Evolutionary conservation across 2,888 invertebrate species (phyloP).

Genomic region (Synanthedon formicaeformis): DNA sequence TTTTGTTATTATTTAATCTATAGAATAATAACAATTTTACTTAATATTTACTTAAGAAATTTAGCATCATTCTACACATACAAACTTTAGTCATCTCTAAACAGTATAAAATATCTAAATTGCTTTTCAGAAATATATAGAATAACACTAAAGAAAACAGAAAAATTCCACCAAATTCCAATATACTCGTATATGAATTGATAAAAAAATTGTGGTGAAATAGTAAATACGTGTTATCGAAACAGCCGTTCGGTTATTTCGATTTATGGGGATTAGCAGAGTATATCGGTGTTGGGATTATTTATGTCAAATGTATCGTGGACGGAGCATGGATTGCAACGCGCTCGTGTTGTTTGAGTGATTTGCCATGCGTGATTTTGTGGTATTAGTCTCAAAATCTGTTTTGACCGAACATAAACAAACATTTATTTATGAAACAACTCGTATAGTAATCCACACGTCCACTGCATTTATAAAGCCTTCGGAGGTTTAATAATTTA

Average conservation of each 20-base stretch:
- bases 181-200: not conserved
- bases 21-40: too few relatives aligned
- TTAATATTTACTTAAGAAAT: too few relatives aligned
- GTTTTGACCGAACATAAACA: not conserved
- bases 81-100: too few relatives aligned
- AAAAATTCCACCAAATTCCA: not conserved
- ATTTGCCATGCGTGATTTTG: not conserved
- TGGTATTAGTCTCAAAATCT: not conserved
- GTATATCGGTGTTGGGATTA: not conserved
- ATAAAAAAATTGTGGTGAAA: not conserved
- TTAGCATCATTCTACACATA: too few relatives aligned
- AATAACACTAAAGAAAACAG: not conserved
- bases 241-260: constrained; percentile 26
- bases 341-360: not conserved
- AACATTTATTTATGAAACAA: too few relatives aligned
- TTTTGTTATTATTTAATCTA: too few relatives aligned
- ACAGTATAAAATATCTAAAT: too few relatives aligned
- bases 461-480: too few relatives aligned
- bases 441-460: too few relatives aligned
- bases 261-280: constrained; percentile 40
- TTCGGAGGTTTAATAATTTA: too few relatives aligned
- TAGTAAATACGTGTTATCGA: constrained; percentile 29
- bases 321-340: not conserved
- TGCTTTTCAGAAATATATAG: too few relatives aligned
- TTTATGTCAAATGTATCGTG: not conserved